Evolutionary conservation across 2,113 vertebrate species (phyloP).

Genomic region (Varanus komodoensis): DNA sequence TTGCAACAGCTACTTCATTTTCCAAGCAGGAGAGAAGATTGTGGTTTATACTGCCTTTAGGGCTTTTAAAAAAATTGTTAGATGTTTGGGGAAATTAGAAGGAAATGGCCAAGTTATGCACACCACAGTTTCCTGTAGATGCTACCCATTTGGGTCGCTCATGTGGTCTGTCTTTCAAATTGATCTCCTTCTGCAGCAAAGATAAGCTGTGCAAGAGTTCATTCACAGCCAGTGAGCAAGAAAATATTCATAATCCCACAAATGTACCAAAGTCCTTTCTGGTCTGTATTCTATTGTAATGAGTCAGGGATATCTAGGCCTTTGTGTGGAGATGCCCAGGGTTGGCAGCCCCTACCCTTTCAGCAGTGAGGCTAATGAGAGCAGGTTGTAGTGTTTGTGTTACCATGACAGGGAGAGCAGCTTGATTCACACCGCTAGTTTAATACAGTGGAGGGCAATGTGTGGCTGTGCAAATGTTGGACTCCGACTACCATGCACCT

Average conservation of each 20-base stretch:
- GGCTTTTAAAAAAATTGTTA: slow-evolving; percentile 33
- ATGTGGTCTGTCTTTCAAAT: slow-evolving; percentile 46
- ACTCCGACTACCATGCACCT: too few species aligned
- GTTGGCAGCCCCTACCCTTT: background rate
- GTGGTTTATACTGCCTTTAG: slow-evolving; percentile 65
- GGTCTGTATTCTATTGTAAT: background rate
- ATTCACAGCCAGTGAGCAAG: background rate
- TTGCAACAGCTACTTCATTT: slow-evolving; percentile 76
- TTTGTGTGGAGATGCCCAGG: background rate
- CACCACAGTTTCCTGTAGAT: slow-evolving; percentile 18
- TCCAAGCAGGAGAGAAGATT: slow-evolving; percentile 65
- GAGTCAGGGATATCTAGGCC: too few species aligned
- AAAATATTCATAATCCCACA: background rate
- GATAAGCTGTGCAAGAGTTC: background rate
- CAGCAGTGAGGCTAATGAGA: background rate
- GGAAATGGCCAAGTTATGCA: slow-evolving; percentile 52
- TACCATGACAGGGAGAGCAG: background rate
- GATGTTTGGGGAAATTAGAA: slow-evolving; percentile 68
- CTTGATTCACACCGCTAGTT: background rate
- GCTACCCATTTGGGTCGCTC: slow-evolving; percentile 33
- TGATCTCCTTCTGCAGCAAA: background rate
- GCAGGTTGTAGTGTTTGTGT: background rate
- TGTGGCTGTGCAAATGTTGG: too few species aligned
- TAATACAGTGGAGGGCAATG: background rate
- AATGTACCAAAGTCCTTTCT: background rate